Conservation (phyloP, 1,140 invertebrate species). For the Ladona fulva region DNA sequence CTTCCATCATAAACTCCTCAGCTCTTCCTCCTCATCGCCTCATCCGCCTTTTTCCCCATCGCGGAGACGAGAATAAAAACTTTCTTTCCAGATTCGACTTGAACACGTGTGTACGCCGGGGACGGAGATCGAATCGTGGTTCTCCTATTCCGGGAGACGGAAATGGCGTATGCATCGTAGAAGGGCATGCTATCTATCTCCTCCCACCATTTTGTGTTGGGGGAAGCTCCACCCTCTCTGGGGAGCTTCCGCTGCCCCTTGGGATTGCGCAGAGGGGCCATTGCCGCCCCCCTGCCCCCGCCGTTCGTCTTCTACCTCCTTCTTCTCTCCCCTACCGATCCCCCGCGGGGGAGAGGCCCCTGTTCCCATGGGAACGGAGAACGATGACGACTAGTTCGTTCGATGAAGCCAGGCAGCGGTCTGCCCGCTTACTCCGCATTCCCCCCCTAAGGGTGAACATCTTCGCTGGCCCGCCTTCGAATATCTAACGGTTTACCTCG, state of each 20-base stretch:
- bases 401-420: conserved; percentile 12
- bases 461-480: too few species aligned
- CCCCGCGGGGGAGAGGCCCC: not conserved
- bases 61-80: too few species aligned
- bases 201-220: not conserved
- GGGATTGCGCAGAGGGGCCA: conserved; percentile 13
- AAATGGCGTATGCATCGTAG: too few species aligned
- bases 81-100: too few species aligned
- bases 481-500: too few species aligned
- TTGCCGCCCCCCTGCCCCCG: not conserved
- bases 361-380: conserved; percentile 15
- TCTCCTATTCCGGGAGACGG: too few species aligned
- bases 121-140: too few species aligned
- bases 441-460: too few species aligned
- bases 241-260: conserved; percentile 11
- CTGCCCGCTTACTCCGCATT: not conserved
- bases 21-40: not conserved
- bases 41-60: not conserved
- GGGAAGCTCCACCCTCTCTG: not conserved
- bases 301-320: not conserved
- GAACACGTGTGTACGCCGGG: too few species aligned
- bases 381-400: conserved; percentile 16
- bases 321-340: not conserved
- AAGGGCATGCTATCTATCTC: not conserved
- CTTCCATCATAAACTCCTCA: not conserved